Evolutionary conservation across 2,888 invertebrate species (phyloP), one percentile per base, ranked within the genome.

Genomic region (Tenthredo mesomela): DNA sequence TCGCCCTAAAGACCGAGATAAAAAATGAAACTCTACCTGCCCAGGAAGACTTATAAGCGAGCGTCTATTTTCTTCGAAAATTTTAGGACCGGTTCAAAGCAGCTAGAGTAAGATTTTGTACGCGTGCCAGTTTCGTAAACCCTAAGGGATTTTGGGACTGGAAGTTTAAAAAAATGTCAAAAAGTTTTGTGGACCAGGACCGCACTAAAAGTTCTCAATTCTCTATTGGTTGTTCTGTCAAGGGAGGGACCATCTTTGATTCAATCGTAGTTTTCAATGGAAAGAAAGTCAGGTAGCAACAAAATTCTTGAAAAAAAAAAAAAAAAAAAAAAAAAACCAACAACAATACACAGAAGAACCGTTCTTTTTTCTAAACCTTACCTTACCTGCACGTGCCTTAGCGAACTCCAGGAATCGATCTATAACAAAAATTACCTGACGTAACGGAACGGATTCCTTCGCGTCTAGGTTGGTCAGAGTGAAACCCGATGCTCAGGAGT

Each of bases 21-120:
- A 82, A 82, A 82, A 70, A 82, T 82, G 82, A 82, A 82, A 82
- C 25, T 82, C 82, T 65, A 82, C 67, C 82, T 82, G 65, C n/a
- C 29, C 40, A 40, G 77, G 82, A 82, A 82, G 82, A 67, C 82
- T 47, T 67, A 47, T 29, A 82, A 82, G 50, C 12, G 67, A 40
- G 67, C 43, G 67, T 70, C 70, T 82, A 61, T 58, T 82, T 47
- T 43, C 67, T 47, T 29, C 61, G 25, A 12, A 67, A 33, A 12
- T 67, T 67, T 65, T 82, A 82, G 70, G 70, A 29, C 43, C 67
- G 82, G 37, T 82, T 82, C 47, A 82, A 33, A 67, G 67, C 65
- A 67, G 25, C 15, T 67, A 33, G 10, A 0, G 47, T 25, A 25
- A 47, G 82, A 82, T 82, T 82, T 82, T 33, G 29, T 67, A 70